Evolutionary conservation across 2,113 vertebrate species (phyloP).

Genomic region (Vanacampus margaritifer): DNA sequence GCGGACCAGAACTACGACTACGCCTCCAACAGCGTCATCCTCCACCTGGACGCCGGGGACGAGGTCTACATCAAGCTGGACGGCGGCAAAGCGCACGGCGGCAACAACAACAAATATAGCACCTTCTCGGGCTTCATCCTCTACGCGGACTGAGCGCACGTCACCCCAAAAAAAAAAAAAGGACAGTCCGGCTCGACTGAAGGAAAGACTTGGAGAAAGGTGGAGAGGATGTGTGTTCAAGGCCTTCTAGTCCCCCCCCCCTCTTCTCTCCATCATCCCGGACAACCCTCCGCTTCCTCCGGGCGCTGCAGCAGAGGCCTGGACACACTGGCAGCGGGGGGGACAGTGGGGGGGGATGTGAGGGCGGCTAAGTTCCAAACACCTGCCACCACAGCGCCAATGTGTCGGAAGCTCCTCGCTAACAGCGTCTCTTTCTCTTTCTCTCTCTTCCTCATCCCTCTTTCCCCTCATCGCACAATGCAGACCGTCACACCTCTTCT

Average conservation of each 20-base stretch:
- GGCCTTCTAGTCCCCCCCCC: slow-evolving; percentile 56
- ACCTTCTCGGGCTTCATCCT: slow-evolving; percentile 99
- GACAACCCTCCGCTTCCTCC: slow-evolving; percentile 57
- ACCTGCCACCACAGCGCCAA: slow-evolving; percentile 30
- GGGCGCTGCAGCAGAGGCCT: slow-evolving; percentile 47
- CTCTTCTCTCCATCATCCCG: slow-evolving; percentile 67
- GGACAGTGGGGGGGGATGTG: slow-evolving; percentile 30
- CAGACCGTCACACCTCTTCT: slow-evolving; percentile 50
- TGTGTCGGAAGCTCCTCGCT: slow-evolving; percentile 49
- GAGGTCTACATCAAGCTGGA: slow-evolving; percentile 97
- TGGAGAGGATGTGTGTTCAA: slow-evolving; percentile 40
- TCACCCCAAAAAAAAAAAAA: slow-evolving; percentile 37
- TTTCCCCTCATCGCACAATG: slow-evolving; percentile 25
- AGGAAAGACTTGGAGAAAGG: slow-evolving; percentile 29
- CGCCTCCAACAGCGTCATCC: slow-evolving; percentile 96
- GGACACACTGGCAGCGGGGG: slow-evolving; percentile 38
- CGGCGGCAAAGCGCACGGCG: slow-evolving; percentile 94
- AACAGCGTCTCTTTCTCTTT: slow-evolving; percentile 50
- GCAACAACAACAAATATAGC: slow-evolving; percentile 99
- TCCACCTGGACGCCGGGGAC: slow-evolving; percentile 93
- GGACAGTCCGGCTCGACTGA: slow-evolving; percentile 15
- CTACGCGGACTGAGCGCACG: slow-evolving; percentile 85
- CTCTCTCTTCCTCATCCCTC: not conserved
- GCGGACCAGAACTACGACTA: slow-evolving; percentile 99
- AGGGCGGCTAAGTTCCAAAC: too few species aligned